phyloP scores from a whole-genome alignment of 2,113 vertebrate species.

The Pelvicachromis taeniatus region DNA sequence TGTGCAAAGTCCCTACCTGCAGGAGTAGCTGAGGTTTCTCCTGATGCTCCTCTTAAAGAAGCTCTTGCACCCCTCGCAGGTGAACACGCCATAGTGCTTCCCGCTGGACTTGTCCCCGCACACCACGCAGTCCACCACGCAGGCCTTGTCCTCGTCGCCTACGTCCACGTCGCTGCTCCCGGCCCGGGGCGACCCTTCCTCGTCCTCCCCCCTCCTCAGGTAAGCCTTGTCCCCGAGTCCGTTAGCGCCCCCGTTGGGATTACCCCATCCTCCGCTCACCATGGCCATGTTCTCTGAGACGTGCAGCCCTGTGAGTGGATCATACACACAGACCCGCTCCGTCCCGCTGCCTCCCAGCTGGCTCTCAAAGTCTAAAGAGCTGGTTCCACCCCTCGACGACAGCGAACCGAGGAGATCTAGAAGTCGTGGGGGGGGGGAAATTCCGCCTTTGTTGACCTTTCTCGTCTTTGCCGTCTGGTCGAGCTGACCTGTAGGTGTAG shows the following conservation, averaged over 20 bases:
- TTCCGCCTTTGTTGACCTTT: slow-evolving; percentile 48
- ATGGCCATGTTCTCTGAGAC: slow-evolving; percentile 85
- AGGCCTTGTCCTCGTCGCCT: slow-evolving; percentile 83
- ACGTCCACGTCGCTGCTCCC: slow-evolving; percentile 87
- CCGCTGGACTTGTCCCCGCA: slow-evolving; percentile 94
- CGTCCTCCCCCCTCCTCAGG: slow-evolving; percentile 80
- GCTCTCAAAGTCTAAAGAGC: neutral
- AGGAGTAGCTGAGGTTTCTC: slow-evolving; percentile 92
- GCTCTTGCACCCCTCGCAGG: slow-evolving; percentile 96
- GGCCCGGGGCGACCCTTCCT: slow-evolving; percentile 83
- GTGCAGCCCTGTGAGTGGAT: slow-evolving; percentile 28
- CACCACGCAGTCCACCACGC: slow-evolving; percentile 90
- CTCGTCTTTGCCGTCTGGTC: slow-evolving; percentile 40
- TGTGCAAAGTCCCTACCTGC: slow-evolving; percentile 73
- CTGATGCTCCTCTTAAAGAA: slow-evolving; percentile 96
- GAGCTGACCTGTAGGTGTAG: slow-evolving; percentile 38
- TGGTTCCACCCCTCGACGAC: neutral
- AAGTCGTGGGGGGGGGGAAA: neutral
- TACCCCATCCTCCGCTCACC: slow-evolving; percentile 91
- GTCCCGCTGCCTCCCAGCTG: neutral
- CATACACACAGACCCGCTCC: slow-evolving; percentile 52
- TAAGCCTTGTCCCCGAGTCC: slow-evolving; percentile 80
- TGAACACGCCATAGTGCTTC: slow-evolving; percentile 93
- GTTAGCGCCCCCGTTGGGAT: slow-evolving; percentile 81
- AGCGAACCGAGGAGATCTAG: neutral